Evolutionary conservation across 1,140 invertebrate species (phyloP).

Genomic region (Trichogramma pretiosum): DNA sequence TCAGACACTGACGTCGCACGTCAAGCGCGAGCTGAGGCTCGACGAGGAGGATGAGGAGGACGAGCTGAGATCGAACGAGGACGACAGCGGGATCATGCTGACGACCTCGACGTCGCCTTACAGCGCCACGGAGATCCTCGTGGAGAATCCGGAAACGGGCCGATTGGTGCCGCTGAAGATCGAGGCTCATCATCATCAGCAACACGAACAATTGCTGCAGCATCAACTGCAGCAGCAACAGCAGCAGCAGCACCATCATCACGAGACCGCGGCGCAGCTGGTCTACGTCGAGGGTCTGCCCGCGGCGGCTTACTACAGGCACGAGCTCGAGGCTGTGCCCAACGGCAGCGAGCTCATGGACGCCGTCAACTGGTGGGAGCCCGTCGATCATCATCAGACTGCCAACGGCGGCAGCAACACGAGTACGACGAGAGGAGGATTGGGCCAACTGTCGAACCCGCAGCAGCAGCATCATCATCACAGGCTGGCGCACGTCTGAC

Average conservation of each 20-base stretch:
- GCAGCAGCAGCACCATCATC: slow-evolving; percentile 19
- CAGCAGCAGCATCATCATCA: slow-evolving; percentile 29
- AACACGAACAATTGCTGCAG: no score
- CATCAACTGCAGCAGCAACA: no score
- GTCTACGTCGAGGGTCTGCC: slow-evolving; percentile 19
- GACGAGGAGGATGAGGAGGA: slow-evolving; percentile 41
- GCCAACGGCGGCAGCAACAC: slow-evolving; percentile 35
- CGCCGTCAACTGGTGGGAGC: slow-evolving; percentile 60
- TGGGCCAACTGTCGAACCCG: slow-evolving; percentile 35
- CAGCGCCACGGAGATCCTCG: slow-evolving; percentile 27
- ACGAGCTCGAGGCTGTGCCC: slow-evolving; percentile 42
- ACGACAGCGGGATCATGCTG: slow-evolving; percentile 25
- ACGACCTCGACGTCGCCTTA: slow-evolving; percentile 40
- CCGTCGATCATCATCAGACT: slow-evolving; percentile 43
- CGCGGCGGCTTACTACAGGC: slow-evolving; percentile 46
- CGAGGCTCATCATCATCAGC: no score
- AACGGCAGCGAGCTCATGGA: slow-evolving; percentile 59
- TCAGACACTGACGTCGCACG: slow-evolving; percentile 36
- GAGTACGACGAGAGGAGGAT: no score
- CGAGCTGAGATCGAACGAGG: neutral
- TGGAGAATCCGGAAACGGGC: slow-evolving; percentile 24
- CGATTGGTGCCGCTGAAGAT: slow-evolving; percentile 23
- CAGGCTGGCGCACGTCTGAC: slow-evolving; percentile 32
- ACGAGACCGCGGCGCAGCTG: slow-evolving; percentile 17
- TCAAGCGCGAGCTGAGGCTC: slow-evolving; percentile 37